Evolutionary conservation across 2,113 vertebrate genomes (phyloP), one percentile per base, ranked within the genome.

Genomic region (Atherinomorus stipes): DNA sequence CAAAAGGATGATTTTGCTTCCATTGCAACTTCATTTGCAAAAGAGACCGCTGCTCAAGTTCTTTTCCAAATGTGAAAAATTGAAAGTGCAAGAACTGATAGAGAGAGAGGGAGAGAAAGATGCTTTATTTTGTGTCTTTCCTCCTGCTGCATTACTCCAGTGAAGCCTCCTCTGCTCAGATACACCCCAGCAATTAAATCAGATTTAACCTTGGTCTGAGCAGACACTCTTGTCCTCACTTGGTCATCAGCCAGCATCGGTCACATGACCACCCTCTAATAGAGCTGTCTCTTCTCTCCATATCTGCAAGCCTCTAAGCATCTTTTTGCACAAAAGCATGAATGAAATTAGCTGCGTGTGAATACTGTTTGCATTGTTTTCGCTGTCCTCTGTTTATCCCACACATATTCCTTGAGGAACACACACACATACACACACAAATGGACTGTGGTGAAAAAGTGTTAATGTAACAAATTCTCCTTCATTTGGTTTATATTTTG

Each of bases 401-500:
- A 2, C 3, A 13, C 38, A 25, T 25, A 2, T 25, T 59, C 40
- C n/a, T 21, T 49, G 9, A 47, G 22, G 11, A n/a, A 54, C 10
- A 40, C 21, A 44, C 23, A 38, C 31, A 34, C 31, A 34, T 8
- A 34, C 31, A 34, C 31, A 34, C 31, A 34, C 31, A 34, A n/a
- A n/a, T n/a, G n/a, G n/a, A 2, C 12, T 34, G 31, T 28, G 31
- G 1, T 8, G 8, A 34, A 34, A 34, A 1, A 47, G 15, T 26
- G 15, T 62, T 64, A 58, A 42, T 31, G 42, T 16, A 49, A 37
- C 50, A 42, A 6, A 37, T 52, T 66, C 40, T 78, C 7, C 77
- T 62, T 73, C 47, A 22, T 7, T 37, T 50, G 44, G 9, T 63
- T 47, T 51, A 49, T 78, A 51, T 84, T 87, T 79, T 79, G 74